phyloP scores from a whole-genome alignment of 2,888 invertebrate genomes.

The Oscheius sp. region DNA sequence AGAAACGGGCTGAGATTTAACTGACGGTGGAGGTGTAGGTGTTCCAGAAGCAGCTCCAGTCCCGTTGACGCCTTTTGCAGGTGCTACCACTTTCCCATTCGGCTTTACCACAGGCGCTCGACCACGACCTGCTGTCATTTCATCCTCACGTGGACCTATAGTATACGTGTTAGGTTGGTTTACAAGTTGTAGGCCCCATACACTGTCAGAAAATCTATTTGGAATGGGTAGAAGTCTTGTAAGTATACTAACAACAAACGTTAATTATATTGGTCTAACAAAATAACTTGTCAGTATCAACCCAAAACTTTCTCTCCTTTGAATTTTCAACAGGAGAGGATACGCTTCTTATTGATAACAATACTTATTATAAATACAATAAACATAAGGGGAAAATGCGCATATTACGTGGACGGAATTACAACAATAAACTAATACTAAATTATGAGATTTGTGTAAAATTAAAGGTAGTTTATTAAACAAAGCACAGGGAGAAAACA shows the following conservation, averaged over 20 bases:
- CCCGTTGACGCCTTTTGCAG: neutral
- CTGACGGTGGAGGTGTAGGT: slow-evolving; percentile 4
- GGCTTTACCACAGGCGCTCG: slow-evolving; percentile 3
- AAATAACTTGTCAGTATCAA: too few species aligned
- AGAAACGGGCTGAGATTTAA: neutral
- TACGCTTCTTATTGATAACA: slow-evolving; percentile 23
- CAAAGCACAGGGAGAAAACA: slow-evolving; percentile 28
- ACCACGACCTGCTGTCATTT: slow-evolving; percentile 26
- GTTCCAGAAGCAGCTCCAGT: neutral
- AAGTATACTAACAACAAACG: too few species aligned
- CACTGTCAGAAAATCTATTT: too few species aligned
- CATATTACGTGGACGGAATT: neutral
- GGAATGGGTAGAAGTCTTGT: too few species aligned
- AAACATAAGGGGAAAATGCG: slow-evolving; percentile 1
- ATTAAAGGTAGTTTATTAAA: neutral
- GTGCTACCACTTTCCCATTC: slow-evolving; percentile 4
- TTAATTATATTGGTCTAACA: too few species aligned
- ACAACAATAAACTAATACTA: slow-evolving; percentile 1
- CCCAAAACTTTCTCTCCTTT: too few species aligned
- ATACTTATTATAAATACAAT: slow-evolving; percentile 6
- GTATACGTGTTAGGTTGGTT: neutral
- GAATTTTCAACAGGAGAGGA: slow-evolving; percentile 9
- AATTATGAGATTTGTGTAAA: slow-evolving; percentile 9
- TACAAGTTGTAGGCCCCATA: too few species aligned
- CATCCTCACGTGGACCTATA: slow-evolving; percentile 33